Evolutionary conservation across 2,797 vertebrate species (phyloP).

Genomic region (Iguana delicatissima): DNA sequence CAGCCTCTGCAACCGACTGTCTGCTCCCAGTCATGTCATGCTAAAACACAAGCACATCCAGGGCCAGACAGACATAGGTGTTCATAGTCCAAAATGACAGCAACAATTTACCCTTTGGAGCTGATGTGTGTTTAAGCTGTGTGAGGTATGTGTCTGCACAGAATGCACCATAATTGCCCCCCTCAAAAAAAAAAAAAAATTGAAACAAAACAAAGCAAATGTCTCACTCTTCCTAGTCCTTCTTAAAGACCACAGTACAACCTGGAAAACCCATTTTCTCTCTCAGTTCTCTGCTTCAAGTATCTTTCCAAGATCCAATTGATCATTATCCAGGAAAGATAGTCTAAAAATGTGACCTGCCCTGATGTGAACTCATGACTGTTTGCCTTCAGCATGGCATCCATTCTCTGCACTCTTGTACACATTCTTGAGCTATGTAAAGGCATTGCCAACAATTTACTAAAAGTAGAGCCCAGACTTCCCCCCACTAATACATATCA

Average conservation of each 20-base stretch:
- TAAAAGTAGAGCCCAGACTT: conserved; percentile 19
- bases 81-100: not conserved
- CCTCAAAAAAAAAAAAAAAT: too few relatives aligned
- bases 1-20: not conserved
- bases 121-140: not conserved
- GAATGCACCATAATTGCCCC: not conserved
- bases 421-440: not conserved
- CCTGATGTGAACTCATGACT: not conserved
- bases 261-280: not conserved
- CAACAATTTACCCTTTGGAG: not conserved
- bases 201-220: too few relatives aligned
- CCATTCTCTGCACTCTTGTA: not conserved
- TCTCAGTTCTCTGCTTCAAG: not conserved
- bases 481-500: not conserved
- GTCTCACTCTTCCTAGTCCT: not conserved
- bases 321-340: not conserved
- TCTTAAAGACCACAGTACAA: not conserved
- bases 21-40: too few relatives aligned
- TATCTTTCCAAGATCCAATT: not conserved
- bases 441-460: not conserved
- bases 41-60: not conserved
- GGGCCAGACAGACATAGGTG: not conserved
- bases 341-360: not conserved
- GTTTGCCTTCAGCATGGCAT: not conserved
- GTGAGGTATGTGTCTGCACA: not conserved